Percentiles rank a stretch among this genome's conserved stretches.
Evolutionary conservation across 2,888 invertebrate genomes (phyloP).

Genomic region (Stenotaenia linearis): DNA sequence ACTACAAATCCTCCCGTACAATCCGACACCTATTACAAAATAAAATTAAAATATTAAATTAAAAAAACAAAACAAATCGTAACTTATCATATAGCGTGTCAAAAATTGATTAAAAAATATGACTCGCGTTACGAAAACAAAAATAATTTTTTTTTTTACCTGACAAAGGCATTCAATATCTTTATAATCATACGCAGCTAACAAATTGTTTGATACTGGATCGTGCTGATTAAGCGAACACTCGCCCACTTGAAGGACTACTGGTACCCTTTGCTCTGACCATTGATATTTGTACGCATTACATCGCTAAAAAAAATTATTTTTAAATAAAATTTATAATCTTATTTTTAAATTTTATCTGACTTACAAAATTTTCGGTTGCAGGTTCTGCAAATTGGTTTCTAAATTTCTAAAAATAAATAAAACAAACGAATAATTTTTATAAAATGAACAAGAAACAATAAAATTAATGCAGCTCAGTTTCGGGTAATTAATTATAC

Average conservation of each 20-base stretch:
- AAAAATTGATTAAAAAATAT: background rate
- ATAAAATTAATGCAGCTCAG: conserved; percentile 40
- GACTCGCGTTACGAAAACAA: background rate
- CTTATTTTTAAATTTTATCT: background rate
- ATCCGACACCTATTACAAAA: conserved; percentile 66
- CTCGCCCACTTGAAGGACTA: conserved; percentile 84
- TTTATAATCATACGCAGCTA: conserved; percentile 79
- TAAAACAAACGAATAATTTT: conserved; percentile 57
- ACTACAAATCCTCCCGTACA: conserved; percentile 88
- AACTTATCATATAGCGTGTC: too few relatives aligned
- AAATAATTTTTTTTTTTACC: conserved; percentile 39
- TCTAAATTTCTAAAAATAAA: conserved; percentile 54
- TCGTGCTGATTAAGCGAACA: conserved; percentile 88
- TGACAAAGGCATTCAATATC: conserved; percentile 70
- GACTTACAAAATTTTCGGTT: conserved; percentile 42
- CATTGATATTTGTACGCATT: conserved; percentile 93
- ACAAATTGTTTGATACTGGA: conserved; percentile 70
- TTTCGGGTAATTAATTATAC: too few relatives aligned
- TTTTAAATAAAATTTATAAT: conserved; percentile 11
- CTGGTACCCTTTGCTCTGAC: conserved; percentile 84
- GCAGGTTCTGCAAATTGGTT: conserved; percentile 46
- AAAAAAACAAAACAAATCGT: too few relatives aligned
- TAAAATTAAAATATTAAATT: background rate
- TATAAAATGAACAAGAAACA: conserved; percentile 36
- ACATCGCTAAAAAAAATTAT: conserved; percentile 58